Base-by-base conservation (phyloP, 2,113 vertebrate species). In the Triplophysa rosa region DNA sequence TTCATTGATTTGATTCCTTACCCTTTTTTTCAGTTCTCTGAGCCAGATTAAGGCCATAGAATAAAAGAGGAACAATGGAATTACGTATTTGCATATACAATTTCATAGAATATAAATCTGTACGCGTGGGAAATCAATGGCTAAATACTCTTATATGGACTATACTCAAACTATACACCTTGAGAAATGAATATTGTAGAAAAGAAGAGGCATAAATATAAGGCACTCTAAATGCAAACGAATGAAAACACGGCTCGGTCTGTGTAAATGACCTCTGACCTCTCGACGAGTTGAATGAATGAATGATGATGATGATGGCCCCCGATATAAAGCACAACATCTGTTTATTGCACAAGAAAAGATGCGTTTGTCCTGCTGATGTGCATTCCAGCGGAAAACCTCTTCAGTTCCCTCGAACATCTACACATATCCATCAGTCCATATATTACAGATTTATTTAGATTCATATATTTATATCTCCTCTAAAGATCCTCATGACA, bases 191-290 rank as follows among this genome's bases (percentile, higher is more conserved):
- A 95, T 87, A 91, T 93, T 95, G 94, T 94, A 96, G 95, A 83
- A 97, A 97, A 96, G 75, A 83, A 74, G 91, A 97, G 95, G 95
- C 95, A 97, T 96, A 96, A 97, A 96, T 98, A 98, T 99, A 99
- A 99, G 97, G 97, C 97, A 99, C 97, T 99, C 95, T 99, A 99
- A 96, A 99, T 98, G 96, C 92, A 94, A 95, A 77, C 17, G 42
- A 97, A 96, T 87, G 81, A 94, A 93, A 93, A 92, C 74, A 29
- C 81, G 89, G 90, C 89, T 90, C 64, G 86, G 82, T 89, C 91
- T 94, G 93, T 94, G 93, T 94, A 95, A 47, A 68, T 74, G 49
- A 72, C 49, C 37, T 75, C 29, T 47, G 47, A 78, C 56, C 74
- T 70, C 61, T 24, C 33, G 65, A 61, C 19, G 7, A 59, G 70